A percentile compares a stretch with the other conserved stretches of the same genome.
Evolutionary conservation across 2,888 invertebrate genomes (phyloP).

Genomic region (Masnerella sp.): DNA sequence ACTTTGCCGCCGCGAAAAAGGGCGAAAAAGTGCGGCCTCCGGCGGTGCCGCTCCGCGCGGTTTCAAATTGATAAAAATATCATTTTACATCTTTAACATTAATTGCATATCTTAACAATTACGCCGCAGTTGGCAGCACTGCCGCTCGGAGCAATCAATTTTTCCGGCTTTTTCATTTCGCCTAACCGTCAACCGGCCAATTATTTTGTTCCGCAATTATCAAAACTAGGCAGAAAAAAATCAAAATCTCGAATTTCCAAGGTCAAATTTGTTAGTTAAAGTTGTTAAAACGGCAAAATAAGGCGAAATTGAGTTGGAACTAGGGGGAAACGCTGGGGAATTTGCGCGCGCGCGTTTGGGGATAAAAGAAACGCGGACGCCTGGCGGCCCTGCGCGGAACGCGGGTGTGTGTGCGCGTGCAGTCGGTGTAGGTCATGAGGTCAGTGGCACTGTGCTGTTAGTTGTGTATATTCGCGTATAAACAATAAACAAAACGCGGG

Average conservation of each 20-base stretch:
- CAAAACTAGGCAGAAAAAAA: background rate
- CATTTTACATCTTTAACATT: conserved; percentile 58
- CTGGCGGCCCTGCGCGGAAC: conserved; percentile 50
- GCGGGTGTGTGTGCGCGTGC: conserved; percentile 48
- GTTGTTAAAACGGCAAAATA: no score
- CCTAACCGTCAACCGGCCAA: background rate
- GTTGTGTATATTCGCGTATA: conserved; percentile 59
- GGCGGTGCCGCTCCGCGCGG: conserved; percentile 19
- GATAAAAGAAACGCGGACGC: conserved; percentile 44
- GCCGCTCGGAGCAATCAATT: conserved; percentile 45
- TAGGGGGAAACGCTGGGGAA: conserved; percentile 21
- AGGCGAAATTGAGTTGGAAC: background rate
- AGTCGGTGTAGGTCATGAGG: conserved; percentile 61
- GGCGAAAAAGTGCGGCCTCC: background rate
- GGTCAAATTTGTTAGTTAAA: no score
- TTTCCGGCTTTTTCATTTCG: conserved; percentile 32
- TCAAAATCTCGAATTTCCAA: no score
- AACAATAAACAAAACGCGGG: conserved; percentile 58
- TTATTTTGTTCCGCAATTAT: background rate
- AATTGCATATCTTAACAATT: conserved; percentile 58
- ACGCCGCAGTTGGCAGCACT: conserved; percentile 46
- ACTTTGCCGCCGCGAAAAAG: background rate
- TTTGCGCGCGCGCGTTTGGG: conserved; percentile 32
- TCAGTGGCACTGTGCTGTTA: conserved; percentile 61
- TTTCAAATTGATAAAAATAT: conserved; percentile 58